Evolutionary conservation across 2,797 vertebrate genomes (phyloP).

Genomic region (Tarsius wallacei): DNA sequence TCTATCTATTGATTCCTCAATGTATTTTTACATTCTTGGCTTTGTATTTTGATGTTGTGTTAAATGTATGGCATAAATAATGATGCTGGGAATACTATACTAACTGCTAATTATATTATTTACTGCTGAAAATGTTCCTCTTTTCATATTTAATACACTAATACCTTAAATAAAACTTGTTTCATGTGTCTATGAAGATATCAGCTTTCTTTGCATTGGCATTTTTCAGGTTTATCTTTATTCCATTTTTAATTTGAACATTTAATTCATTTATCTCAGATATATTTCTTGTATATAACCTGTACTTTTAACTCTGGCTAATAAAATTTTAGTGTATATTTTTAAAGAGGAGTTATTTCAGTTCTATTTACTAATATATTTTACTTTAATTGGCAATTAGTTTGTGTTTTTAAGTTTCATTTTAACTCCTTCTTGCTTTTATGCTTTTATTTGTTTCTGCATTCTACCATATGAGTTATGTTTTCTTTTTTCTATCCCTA

Average conservation of each 20-base stretch:
- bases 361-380: not conserved
- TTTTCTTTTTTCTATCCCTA: not conserved
- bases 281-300: not conserved
- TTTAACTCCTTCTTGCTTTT: not conserved
- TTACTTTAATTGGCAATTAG: not conserved
- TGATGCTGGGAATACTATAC: not conserved
- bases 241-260: not conserved
- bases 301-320: not conserved
- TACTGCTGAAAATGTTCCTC: not conserved
- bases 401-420: constrained; percentile 32
- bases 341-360: not conserved
- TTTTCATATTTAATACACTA: constrained; percentile 43
- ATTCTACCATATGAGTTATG: not conserved
- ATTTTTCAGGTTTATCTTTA: not conserved
- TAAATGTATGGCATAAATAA: constrained; percentile 47
- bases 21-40: not conserved
- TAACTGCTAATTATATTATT: constrained; percentile 11
- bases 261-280: constrained; percentile 30
- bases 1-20: not conserved
- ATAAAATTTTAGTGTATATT: not conserved
- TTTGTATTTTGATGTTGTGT: constrained; percentile 36
- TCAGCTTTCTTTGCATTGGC: not conserved
- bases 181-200: not conserved
- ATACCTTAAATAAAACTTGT: constrained; percentile 38
- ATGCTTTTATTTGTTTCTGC: not conserved